phyloP scores from a whole-genome alignment of 1,140 invertebrate species.

The Saccostrea cuccullata region DNA sequence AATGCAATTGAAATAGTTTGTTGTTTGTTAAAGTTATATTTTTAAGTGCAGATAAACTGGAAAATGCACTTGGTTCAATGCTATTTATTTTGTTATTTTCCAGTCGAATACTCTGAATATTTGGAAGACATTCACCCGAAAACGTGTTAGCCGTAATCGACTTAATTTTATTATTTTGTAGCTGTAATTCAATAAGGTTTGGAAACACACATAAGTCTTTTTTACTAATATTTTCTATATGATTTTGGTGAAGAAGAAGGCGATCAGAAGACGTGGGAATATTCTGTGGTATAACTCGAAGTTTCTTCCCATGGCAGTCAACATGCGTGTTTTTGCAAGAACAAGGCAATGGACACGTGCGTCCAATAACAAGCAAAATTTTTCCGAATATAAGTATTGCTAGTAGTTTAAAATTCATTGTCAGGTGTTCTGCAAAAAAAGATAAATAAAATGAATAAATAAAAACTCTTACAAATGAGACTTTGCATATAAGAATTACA shows the following conservation, averaged over 20 bases:
- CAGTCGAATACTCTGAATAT: slow-evolving; percentile 50
- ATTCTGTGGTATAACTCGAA: slow-evolving; percentile 55
- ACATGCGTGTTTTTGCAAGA: slow-evolving; percentile 63
- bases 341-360: slow-evolving; percentile 59
- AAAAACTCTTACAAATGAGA: no score
- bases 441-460: no score
- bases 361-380: neutral
- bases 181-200: slow-evolving; percentile 54
- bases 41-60: slow-evolving; percentile 45
- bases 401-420: no score
- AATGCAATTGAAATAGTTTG: slow-evolving; percentile 52
- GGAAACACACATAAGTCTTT: slow-evolving; percentile 43
- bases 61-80: slow-evolving; percentile 52
- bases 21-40: slow-evolving; percentile 58
- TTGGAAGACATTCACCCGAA: slow-evolving; percentile 41
- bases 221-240: slow-evolving; percentile 43
- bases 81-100: slow-evolving; percentile 53
- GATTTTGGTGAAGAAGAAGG: slow-evolving; percentile 63
- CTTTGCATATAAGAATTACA: no score
- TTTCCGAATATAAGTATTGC: neutral
- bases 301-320: slow-evolving; percentile 63
- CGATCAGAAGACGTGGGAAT: slow-evolving; percentile 59
- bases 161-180: slow-evolving; percentile 56
- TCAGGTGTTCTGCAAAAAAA: no score
- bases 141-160: slow-evolving; percentile 53